Evolutionary conservation across 2,113 vertebrate genomes (phyloP), one percentile per base, ranked within the genome.

Genomic region (Prietella phreatophila): DNA sequence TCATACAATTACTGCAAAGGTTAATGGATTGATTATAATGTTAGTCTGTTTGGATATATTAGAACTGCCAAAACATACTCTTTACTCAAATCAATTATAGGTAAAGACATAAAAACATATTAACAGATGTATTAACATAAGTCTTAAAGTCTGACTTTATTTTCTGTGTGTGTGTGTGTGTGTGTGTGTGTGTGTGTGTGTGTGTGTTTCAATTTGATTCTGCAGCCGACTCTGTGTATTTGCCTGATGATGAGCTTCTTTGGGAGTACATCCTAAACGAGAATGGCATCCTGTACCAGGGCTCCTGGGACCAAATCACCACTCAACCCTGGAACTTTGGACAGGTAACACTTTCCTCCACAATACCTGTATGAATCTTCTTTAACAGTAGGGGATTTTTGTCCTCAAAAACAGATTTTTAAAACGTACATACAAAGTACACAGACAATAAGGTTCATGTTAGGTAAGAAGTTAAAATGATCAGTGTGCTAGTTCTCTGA

Each of bases 221-320:
- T 65, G 36, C 90, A 98, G 97, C 91, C 42, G 97, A 97, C 4
- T 86, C 91, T 0, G 97, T 97, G 56, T 95, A 96, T 91, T 88
- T 97, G 86, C 93, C 95, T 2, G 95, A 96, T 75, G 96, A 98
- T 86, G 90, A 91, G 14, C 93, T 93, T 87, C 93, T 97, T 27
- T 94, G 95, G 91, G 97, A 98, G 89, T 97, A 97, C 33, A 55
- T 98, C 0, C 92, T 97, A 93, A 97, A 96, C 84, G 97, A 98
- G 88, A 93, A 95, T 0, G 96, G 97, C 55, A 73, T 96, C 80
- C 95, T 98, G 87, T 98, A 95, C 91, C 95, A 92, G 63, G 97
- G 97, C 0, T 93, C 92, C 85, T 95, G 91, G 92, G 91, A 96
- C 73, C 81, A 93, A 91, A 97, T 97, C 85, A 73, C 7, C 0